phyloP scores from a whole-genome alignment of 2,888 invertebrate genomes.

The Leptopilina myrica region DNA sequence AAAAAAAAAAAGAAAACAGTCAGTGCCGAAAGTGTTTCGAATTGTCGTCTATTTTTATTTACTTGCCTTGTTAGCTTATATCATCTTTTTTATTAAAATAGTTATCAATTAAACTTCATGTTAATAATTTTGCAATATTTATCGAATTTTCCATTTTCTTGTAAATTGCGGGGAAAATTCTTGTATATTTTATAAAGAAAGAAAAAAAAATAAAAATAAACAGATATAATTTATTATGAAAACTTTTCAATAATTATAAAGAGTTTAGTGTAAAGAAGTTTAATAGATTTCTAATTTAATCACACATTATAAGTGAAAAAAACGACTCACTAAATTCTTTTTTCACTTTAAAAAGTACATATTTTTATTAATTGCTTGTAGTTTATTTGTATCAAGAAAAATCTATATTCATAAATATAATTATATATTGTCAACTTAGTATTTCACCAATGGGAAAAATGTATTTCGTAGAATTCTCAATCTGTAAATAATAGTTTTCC shows the following conservation, averaged over 20 bases:
- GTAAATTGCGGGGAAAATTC: background rate
- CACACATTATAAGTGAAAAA: too few species aligned
- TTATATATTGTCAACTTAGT: background rate
- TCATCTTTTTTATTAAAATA: background rate
- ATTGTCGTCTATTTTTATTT: background rate
- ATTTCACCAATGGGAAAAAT: slow-evolving; percentile 3
- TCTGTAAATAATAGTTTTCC: slow-evolving; percentile 38
- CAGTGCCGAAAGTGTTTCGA: background rate
- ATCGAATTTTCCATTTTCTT: background rate
- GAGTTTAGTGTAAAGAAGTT: too few species aligned
- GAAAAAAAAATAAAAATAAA: too few species aligned
- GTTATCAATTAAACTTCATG: background rate
- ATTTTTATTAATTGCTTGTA: background rate
- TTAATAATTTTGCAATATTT: background rate
- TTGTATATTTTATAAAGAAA: too few species aligned
- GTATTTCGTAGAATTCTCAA: slow-evolving; percentile 19
- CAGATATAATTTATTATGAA: too few species aligned
- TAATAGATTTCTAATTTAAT: too few species aligned
- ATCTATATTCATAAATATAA: background rate
- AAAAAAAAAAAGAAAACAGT: background rate
- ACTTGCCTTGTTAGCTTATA: background rate
- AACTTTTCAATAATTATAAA: too few species aligned
- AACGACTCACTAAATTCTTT: too few species aligned
- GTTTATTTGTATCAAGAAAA: background rate
- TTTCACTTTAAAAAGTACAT: too few species aligned